Evolutionary conservation across 2,888 invertebrate species (phyloP), one percentile per base, ranked within the genome.

Genomic region (Salticus scenicus): DNA sequence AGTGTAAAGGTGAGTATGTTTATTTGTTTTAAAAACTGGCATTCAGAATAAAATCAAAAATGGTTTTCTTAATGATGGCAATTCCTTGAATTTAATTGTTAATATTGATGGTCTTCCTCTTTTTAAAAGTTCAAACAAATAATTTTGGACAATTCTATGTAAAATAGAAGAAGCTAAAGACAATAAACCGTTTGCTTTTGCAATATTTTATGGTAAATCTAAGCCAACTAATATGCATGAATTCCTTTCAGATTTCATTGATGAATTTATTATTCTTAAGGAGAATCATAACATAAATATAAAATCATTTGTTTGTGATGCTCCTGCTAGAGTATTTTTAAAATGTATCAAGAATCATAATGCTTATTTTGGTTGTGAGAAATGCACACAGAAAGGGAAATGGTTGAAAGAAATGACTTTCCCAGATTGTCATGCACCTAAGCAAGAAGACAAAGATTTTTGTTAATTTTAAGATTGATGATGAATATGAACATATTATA

Each of bases 331-430:
- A 51, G 31, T 57, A 27, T 77, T 57, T 37, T 17, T 77, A 12
- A 77, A 77, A 70, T 47, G 69, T 20, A 77, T 77, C n/a, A 77
- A 57, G 14, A 27, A 24, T 27, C 67, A 67, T 28, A 67, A 31
- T 47, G 41, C 30, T 12, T 47, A 76, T 28, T 47, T 41, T 42
- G 76, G 67, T 12, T 76, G 76, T 30, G 76, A 67, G 47, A 67
- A 67, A 51, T 67, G 76, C 20, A 28, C 1, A 1, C 42, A 67
- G 14, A 67, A 67, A 30, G 67, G 66, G 12, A 10, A 17, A 24
- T n/a, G 8, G 66, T 7, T 67, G 17, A 17, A 33, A 24, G 24
- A 31, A n/a, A 47, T 76, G 1, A 33, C n/a, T 2, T 76, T 20
- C 31, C 47, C 41, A 1, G 67, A 67, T 17, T 47, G 41, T 47